Conservation (phyloP, 2,888 invertebrate species). For the Cosmia pyralina region DNA sequence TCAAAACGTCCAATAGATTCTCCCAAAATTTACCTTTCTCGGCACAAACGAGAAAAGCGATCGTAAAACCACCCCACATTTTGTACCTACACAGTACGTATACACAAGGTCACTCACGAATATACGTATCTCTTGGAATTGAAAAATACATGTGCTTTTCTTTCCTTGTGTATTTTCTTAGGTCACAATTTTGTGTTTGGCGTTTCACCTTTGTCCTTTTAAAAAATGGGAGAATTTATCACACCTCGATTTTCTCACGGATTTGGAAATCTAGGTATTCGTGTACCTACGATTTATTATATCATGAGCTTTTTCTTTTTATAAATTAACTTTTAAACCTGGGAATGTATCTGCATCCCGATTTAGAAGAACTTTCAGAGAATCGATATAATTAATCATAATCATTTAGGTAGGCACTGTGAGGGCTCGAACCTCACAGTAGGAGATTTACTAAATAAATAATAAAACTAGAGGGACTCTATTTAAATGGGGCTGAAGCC, state of each 20-base stretch:
- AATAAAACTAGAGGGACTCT: no score
- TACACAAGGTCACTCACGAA: slow-evolving; percentile 80
- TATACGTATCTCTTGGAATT: slow-evolving; percentile 78
- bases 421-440: no score
- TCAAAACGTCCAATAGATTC: slow-evolving; percentile 81
- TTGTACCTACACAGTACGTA: slow-evolving; percentile 72
- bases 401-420: neutral
- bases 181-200: slow-evolving; percentile 51
- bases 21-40: slow-evolving; percentile 80
- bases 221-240: slow-evolving; percentile 41
- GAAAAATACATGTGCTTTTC: slow-evolving; percentile 76
- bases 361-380: neutral
- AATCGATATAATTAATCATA: neutral
- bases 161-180: slow-evolving; percentile 61
- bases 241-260: slow-evolving; percentile 24
- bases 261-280: slow-evolving; percentile 3
- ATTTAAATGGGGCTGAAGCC: no score
- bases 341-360: neutral
- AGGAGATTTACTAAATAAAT: no score
- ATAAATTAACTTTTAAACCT: neutral
- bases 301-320: neutral
- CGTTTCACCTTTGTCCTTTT: slow-evolving; percentile 48
- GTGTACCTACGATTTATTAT: neutral
- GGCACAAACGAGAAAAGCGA: slow-evolving; percentile 76
- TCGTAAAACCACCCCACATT: slow-evolving; percentile 81